Conservation (phyloP, 2,888 invertebrate genomes). For the Apamea anceps region DNA sequence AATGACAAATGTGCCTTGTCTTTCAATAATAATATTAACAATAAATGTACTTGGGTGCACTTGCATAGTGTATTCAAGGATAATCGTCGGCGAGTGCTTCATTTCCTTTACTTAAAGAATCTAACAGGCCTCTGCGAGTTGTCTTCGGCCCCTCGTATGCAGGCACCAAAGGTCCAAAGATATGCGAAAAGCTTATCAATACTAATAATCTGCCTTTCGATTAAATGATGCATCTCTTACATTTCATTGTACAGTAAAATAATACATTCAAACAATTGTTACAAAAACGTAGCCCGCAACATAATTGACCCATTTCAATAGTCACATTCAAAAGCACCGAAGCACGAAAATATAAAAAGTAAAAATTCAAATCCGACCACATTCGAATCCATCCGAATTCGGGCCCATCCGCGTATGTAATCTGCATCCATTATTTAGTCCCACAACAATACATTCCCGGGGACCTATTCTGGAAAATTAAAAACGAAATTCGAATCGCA, state of each 20-base stretch:
- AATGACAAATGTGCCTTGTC: neutral
- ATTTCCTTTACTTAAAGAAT: neutral
- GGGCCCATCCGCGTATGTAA: conserved; percentile 68
- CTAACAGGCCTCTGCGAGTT: neutral
- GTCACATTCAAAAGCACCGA: conserved; percentile 41
- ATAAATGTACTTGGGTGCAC: too few relatives aligned
- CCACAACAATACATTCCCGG: conserved; percentile 69
- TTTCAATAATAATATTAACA: too few relatives aligned
- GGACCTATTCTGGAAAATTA: conserved; percentile 85
- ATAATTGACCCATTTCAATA: conserved; percentile 49
- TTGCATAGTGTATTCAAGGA: too few relatives aligned
- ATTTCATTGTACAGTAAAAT: conserved; percentile 30
- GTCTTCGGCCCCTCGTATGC: neutral
- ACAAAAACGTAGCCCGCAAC: conserved; percentile 19
- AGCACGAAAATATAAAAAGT: conserved; percentile 64
- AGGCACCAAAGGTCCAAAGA: neutral
- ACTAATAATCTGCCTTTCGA: neutral
- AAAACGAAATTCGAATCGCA: conserved; percentile 86
- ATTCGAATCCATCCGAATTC: conserved; percentile 59
- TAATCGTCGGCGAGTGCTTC: too few relatives aligned
- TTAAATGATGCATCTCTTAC: neutral
- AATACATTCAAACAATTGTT: conserved; percentile 29
- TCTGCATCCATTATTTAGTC: conserved; percentile 70
- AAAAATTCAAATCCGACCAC: conserved; percentile 67
- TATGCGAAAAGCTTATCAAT: neutral